These are phyloP conservation scores for Zhuqinia jingwanae DNA, from an alignment of 2,888 invertebrate species.

Conservation along the genomic window DNA sequence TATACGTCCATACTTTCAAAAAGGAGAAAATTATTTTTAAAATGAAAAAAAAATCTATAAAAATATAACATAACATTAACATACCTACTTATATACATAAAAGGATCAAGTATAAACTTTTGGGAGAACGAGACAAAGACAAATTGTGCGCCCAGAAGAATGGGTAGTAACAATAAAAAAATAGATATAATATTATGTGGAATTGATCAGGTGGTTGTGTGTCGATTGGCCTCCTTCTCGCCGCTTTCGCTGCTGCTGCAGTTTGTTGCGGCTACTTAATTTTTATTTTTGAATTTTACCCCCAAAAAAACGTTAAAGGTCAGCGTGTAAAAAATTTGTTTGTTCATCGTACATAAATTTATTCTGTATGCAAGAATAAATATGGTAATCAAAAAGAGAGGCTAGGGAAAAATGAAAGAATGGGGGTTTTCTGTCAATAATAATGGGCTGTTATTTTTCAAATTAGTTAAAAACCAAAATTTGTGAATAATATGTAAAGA, in stretches of 20 bases:
- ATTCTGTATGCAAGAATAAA: no score
- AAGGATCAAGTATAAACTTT: background rate
- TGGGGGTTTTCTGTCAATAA: no score
- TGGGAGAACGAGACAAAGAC: background rate
- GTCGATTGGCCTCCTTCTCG: conserved; percentile 4
- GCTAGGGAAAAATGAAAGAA: no score
- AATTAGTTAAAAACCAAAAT: no score
- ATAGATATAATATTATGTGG: no score
- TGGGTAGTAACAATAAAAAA: conserved; percentile 17
- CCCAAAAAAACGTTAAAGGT: background rate
- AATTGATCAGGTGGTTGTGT: conserved; percentile 34
- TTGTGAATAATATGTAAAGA: no score
- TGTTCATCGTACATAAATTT: background rate
- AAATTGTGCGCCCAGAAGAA: background rate
- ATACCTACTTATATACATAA: no score
- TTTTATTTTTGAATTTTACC: no score
- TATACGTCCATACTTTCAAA: conserved; percentile 55
- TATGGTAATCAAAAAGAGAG: no score
- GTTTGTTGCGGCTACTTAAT: background rate
- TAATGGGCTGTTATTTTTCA: no score
- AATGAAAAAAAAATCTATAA: conserved; percentile 41
- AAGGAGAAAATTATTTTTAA: conserved; percentile 46
- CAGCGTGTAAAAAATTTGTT: background rate
- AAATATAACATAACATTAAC: conserved; percentile 32
- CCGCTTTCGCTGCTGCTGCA: background rate